Evolutionary conservation across 2,888 invertebrate species (phyloP).

Genomic region (Protonemura montana): DNA sequence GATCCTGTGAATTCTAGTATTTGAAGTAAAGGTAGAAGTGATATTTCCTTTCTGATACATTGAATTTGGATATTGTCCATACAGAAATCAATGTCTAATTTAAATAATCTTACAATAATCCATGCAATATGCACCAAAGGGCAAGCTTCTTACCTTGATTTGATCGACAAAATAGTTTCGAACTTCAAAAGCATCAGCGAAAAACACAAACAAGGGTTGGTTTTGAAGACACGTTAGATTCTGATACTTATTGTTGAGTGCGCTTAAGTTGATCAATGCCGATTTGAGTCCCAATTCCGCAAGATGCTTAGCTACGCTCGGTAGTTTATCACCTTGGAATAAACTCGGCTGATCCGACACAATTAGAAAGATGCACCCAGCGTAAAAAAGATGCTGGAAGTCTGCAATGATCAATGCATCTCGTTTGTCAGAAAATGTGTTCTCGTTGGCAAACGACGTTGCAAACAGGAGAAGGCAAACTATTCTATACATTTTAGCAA

Average conservation of each 20-base stretch:
- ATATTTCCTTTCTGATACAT: no score
- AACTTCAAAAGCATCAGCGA: neutral
- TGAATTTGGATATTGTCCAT: no score
- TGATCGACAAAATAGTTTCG: neutral
- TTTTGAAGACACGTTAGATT: neutral
- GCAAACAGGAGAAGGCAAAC: neutral
- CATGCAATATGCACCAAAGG: neutral
- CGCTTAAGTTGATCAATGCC: neutral
- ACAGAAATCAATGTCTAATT: no score
- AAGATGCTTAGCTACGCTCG: neutral
- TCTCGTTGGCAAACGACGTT: conserved; percentile 9
- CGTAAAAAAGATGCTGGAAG: neutral
- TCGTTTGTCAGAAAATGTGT: neutral
- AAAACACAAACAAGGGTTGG: conserved; percentile 25
- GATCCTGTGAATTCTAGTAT: no score
- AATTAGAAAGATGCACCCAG: neutral
- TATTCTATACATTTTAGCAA: neutral
- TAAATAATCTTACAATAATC: no score
- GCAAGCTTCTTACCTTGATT: neutral
- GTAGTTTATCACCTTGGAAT: neutral
- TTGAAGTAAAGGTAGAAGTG: no score
- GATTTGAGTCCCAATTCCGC: neutral
- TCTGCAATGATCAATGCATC: conserved; percentile 24
- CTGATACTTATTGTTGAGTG: neutral
- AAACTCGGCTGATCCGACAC: neutral